Base-by-base conservation (phyloP, 2,888 invertebrate species). In the Ophraella communa region DNA sequence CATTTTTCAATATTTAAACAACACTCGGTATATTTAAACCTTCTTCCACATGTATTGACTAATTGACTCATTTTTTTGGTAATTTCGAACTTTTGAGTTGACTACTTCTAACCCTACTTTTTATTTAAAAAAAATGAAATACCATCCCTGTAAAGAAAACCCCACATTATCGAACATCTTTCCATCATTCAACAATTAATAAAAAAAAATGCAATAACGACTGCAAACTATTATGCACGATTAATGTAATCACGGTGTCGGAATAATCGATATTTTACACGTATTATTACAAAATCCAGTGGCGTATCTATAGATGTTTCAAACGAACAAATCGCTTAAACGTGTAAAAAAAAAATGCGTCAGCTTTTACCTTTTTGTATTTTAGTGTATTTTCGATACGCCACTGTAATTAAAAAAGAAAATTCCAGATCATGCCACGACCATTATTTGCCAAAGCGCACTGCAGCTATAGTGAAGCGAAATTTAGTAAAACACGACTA, bases 381-480 rank as follows among this genome's bases (percentile, higher is more conserved):
- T 39, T 39, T n/a, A n/a, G 35, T 7, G 39, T 35, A 30, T 17
- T 35, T n/a, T 20, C 30, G n/a, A 54, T 27, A 53, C 21, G 56
- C 55, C 47, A 47, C 42, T 47, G 49, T n/a, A n/a, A n/a, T n/a
- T n/a, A n/a, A n/a, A n/a, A n/a, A 49, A 47, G 51, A 35, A 35
- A 30, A 52, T 39, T 44, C 45, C 67, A 70, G 66, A 58, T 75
- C 76, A 74, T 77, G 74, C 75, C 75, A 74, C 73, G 55, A 54
- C 71, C 72, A 71, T 72, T 69, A 45, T 64, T 66, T 63, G 70
- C 68, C 68, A 69, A 71, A 69, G 72, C 71, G 74, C 78, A 77
- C 77, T 66, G 78, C 78, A 77, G 76, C 73, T 65, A 73, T 77
- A 77, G 75, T 70, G 71, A 75, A 73, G 76, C 75, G 68, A 75